A percentile compares a stretch with the other conserved stretches of the same genome.
Conservation (phyloP, 2,113 vertebrate genomes). For the Merops nubicus region DNA sequence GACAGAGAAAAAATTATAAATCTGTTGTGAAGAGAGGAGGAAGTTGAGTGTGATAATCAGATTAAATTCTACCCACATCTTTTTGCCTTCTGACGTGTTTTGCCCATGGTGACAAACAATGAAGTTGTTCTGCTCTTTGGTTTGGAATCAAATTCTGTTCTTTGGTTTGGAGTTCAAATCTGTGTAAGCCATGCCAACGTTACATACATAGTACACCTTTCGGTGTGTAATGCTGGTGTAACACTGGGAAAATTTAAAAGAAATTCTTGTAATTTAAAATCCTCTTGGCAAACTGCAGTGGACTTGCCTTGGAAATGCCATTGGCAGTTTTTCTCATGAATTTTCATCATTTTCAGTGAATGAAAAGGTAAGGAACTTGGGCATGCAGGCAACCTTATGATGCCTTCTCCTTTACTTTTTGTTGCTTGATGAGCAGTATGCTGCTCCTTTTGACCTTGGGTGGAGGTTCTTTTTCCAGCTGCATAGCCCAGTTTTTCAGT, state of each 20-base stretch:
- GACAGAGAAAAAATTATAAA: background rate
- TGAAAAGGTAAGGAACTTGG: background rate
- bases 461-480: background rate
- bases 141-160: background rate
- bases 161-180: background rate
- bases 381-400: background rate
- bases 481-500: background rate
- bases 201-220: background rate
- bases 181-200: background rate
- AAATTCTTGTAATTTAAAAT: background rate
- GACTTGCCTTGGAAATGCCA: background rate
- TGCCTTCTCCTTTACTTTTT: background rate
- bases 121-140: background rate
- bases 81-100: background rate
- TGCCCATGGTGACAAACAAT: background rate
- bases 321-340: background rate
- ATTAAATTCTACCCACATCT: background rate
- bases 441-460: background rate
- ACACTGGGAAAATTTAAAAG: background rate
- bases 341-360: too few species aligned
- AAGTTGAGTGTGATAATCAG: background rate
- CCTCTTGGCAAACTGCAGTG: background rate
- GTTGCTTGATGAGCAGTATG: background rate
- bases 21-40: background rate
- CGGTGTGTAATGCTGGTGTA: background rate